Base-by-base conservation (phyloP, 2,888 invertebrate genomes). In the Antitype chi region DNA sequence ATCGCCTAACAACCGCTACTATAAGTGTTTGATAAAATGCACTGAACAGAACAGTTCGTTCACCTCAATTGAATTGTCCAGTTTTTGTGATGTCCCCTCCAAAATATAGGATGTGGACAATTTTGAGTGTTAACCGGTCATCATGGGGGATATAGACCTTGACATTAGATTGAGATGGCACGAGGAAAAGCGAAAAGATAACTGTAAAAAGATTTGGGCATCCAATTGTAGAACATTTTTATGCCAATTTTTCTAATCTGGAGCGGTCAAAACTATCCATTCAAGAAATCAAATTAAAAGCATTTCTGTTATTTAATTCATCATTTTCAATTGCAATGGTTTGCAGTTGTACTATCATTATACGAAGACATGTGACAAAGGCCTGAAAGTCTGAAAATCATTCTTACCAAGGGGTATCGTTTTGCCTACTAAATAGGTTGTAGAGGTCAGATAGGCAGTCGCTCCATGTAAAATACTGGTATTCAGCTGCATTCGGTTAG, bases 51-150 rank as follows among this genome's bases (percentile, higher is more conserved):
- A 47, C 43, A 77, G 89, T 81, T 87, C 85, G 67, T 89, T 89
- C 84, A 89, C 85, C 89, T 32, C 80, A 68, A 74, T 79, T 76
- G 75, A 52, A 64, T 79, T 70, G 74, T 75, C 78, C 55, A 80
- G 74, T 73, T 85, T 82, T 83, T 64, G 62, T 76, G 38, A 69
- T 63, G 85, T 68, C 90, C 87, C 88, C 87, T 84, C 72, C 70
- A 75, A 87, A 86, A 73, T 74, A 71, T 75, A 90, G 90, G 90
- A 90, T 86, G 88, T 89, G 49, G 72, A 68, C 90, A 87, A 90
- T 89, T 87, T 81, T 60, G 75, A 66, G 49, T 83, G 70, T 63
- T 73, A 62, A 74, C 70, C 7, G 28, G 43, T 38, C 38, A 63
- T 86, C 38, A 55, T 83, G 74, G 74, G 63, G 77, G 71, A 64